Evolutionary conservation across 1,140 invertebrate genomes (phyloP).

Genomic region (Pseudoatta argentina): DNA sequence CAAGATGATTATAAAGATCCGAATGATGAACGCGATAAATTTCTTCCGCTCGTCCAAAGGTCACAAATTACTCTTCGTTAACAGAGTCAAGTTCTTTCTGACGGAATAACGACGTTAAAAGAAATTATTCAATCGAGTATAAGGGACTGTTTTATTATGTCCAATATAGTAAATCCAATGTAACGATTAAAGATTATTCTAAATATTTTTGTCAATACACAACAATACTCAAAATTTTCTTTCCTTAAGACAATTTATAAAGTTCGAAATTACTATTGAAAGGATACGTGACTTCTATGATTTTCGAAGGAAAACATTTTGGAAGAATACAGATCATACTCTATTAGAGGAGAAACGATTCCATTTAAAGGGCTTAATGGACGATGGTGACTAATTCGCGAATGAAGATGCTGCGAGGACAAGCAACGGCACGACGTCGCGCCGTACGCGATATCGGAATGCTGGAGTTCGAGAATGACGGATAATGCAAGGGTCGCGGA

Average conservation of each 20-base stretch:
- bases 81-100: constrained; percentile 30
- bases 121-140: constrained; percentile 7
- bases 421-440: constrained; percentile 63
- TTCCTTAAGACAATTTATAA: not conserved
- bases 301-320: not conserved
- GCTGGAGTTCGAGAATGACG: constrained; percentile 26
- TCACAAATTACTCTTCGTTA: constrained; percentile 48
- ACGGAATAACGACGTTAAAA: constrained; percentile 2
- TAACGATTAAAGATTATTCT: not conserved
- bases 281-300: not conserved
- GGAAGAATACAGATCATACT: not conserved
- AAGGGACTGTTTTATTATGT: constrained; percentile 3
- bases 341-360: not conserved
- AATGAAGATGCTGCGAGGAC: constrained; percentile 68
- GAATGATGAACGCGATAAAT: constrained; percentile 37
- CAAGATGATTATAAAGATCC: not conserved
- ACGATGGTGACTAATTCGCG: constrained; percentile 71
- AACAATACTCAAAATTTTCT: not conserved
- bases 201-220: not conserved
- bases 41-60: constrained; percentile 48
- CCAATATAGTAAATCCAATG: not conserved
- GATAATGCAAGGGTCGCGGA: constrained; percentile 25
- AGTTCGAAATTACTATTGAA: not conserved
- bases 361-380: constrained; percentile 66
- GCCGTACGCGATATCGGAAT: constrained; percentile 69